Evolutionary conservation across 2,113 vertebrate species (phyloP).

Genomic region (Colossoma macropomum): DNA sequence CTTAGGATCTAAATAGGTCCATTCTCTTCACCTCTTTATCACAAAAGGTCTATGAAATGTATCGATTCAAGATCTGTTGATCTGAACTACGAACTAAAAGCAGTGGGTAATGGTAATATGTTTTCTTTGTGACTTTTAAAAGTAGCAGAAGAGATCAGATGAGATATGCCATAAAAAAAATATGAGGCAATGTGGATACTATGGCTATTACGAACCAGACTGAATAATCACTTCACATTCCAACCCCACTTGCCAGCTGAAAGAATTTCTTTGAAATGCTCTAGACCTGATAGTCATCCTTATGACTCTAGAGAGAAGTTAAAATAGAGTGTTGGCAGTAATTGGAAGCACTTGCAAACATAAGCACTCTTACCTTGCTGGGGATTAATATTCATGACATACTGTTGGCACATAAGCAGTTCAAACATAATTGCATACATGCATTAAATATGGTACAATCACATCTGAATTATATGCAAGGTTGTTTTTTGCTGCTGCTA

Average conservation of each 20-base stretch:
- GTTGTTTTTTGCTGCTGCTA: slow-evolving; percentile 56
- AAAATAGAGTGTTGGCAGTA: slow-evolving; percentile 47
- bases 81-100: slow-evolving; percentile 1
- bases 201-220: slow-evolving; percentile 12
- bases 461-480: slow-evolving; percentile 53
- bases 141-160: too few relatives aligned
- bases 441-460: slow-evolving; percentile 82
- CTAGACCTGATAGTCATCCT: background rate
- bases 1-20: slow-evolving; percentile 4
- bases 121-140: slow-evolving; percentile 24
- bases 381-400: slow-evolving; percentile 65
- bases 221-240: slow-evolving; percentile 23
- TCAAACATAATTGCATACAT: slow-evolving; percentile 77
- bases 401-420: slow-evolving; percentile 80
- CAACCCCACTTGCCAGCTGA: background rate
- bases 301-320: background rate
- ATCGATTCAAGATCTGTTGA: slow-evolving; percentile 50
- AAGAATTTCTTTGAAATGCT: slow-evolving; percentile 34
- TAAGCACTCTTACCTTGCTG: slow-evolving; percentile 70
- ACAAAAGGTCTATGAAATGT: slow-evolving; percentile 3
- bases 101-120: background rate
- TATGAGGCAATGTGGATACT: slow-evolving; percentile 12
- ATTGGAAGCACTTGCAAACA: slow-evolving; percentile 75
- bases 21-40: background rate
- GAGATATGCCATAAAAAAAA: background rate